Percentiles rank a stretch among this genome's conserved stretches.
These are phyloP conservation scores for Neomonachus schauinslandi DNA, from an alignment of 2,113 vertebrate genomes.

Conservation along the genomic window DNA sequence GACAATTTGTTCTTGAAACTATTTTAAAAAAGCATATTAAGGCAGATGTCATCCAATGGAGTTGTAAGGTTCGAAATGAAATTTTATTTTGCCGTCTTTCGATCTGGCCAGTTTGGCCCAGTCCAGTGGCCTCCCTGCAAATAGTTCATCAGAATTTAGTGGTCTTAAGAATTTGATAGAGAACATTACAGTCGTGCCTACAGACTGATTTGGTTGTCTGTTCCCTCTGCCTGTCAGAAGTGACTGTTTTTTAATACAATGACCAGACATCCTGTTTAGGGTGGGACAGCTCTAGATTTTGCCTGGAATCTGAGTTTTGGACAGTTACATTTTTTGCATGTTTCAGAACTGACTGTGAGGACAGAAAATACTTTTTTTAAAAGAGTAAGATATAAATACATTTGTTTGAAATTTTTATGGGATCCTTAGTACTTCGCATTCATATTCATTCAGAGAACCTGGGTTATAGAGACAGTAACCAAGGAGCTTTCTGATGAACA, in stretches of 20 bases:
- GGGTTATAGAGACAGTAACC: neutral
- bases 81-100: neutral
- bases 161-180: neutral
- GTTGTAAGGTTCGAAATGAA: slow-evolving; percentile 8
- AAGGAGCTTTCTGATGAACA: neutral
- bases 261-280: slow-evolving; percentile 67
- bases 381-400: slow-evolving; percentile 29
- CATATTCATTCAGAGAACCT: neutral
- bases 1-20: slow-evolving; percentile 59
- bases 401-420: neutral
- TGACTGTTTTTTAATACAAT: slow-evolving; percentile 44
- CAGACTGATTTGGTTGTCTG: neutral
- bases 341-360: slow-evolving; percentile 28
- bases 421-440: slow-evolving; percentile 14
- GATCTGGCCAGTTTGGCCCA: neutral
- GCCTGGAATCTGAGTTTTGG: slow-evolving; percentile 60
- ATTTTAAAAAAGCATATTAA: neutral
- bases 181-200: neutral
- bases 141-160: neutral
- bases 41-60: neutral
- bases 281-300: slow-evolving; percentile 58
- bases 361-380: neutral
- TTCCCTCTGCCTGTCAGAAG: slow-evolving; percentile 17
- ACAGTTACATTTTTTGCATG: slow-evolving; percentile 18
- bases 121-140: neutral